Evolutionary conservation across 2,113 vertebrate genomes (phyloP).

Genomic region (Cololabis saira): DNA sequence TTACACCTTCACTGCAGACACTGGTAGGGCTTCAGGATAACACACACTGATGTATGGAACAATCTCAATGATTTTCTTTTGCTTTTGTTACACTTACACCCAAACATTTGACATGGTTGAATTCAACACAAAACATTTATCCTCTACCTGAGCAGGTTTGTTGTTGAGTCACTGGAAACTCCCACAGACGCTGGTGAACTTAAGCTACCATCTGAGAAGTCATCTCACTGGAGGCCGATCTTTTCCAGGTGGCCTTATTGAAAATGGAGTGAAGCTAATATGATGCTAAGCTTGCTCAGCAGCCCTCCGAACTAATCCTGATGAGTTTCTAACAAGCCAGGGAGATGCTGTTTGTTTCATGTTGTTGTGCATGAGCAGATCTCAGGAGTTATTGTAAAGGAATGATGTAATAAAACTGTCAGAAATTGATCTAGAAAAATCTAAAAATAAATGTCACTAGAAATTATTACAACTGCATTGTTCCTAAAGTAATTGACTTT

Average conservation of each 20-base stretch:
- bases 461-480: not conserved
- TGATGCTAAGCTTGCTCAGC: slow-evolving; percentile 27
- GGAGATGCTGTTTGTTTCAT: not conserved
- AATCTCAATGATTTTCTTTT: not conserved
- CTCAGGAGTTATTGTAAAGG: slow-evolving; percentile 1
- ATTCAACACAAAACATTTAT: not conserved
- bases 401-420: not conserved
- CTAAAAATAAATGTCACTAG: not conserved
- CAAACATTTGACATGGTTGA: not conserved
- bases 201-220: slow-evolving; percentile 83
- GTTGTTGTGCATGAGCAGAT: not conserved
- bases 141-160: slow-evolving; percentile 77
- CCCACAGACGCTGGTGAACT: slow-evolving; percentile 83
- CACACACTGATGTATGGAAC: not conserved
- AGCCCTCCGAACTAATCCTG: slow-evolving; percentile 30
- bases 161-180: slow-evolving; percentile 87
- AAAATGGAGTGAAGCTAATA: slow-evolving; percentile 66
- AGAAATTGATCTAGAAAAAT: not conserved
- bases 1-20: slow-evolving; percentile 90
- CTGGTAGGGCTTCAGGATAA: slow-evolving; percentile 78
- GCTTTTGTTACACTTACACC: not conserved
- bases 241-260: slow-evolving; percentile 84
- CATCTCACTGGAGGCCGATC: slow-evolving; percentile 78
- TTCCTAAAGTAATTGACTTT: not conserved
- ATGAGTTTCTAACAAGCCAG: not conserved